Base-by-base conservation (phyloP, 2,888 invertebrate species). In the Eupithecia subfuscata region DNA sequence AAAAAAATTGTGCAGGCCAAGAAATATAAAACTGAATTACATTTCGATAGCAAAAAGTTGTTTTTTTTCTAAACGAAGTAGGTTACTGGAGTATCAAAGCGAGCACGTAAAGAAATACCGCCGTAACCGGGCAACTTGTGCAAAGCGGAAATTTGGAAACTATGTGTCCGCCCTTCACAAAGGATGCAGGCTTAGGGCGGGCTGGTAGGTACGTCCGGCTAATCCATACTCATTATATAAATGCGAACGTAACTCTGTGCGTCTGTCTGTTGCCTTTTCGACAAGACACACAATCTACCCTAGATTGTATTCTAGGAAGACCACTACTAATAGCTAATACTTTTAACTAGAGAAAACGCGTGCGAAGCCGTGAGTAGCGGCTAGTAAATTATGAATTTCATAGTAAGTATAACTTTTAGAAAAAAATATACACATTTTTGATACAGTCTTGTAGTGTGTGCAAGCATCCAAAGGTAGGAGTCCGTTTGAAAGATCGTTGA, bases 131-230 rank as follows among this genome's bases (percentile, higher is more conserved):
- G 68, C 43, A 68, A 73, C 70, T 76, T 74, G 71, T 43, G 73
- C 79, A 82, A 84, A 83, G 83, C 81, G 74, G 81, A 83, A 86
- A 87, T 85, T 86, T 83, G 71, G 72, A 78, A 88, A 89, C 86
- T 87, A 87, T 87, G 86, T 84, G 82, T 80, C 84, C 83, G 75
- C 76, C 79, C 78, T 77, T 75, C 72, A 85, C 80, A 86, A 87
- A 86, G 87, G 85, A 83, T 85, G 70, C 60, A 71, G 48, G n/a
- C 6, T 37, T 43, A 48, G 68, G 11, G 71, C 18, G 6, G 40
- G 60, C 52, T n/a, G 52, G n/a, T 9, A n/a, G n/a, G 22, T 22
- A 60, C 60, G 60, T 60, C 60, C 60, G 25, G 60, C 60, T 25
- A 60, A 56, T 60, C 22, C 60, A 60, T 25, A 14, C 22, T 25